phyloP scores from a whole-genome alignment of 2,888 invertebrate species.

The Drosophila crucigera region DNA sequence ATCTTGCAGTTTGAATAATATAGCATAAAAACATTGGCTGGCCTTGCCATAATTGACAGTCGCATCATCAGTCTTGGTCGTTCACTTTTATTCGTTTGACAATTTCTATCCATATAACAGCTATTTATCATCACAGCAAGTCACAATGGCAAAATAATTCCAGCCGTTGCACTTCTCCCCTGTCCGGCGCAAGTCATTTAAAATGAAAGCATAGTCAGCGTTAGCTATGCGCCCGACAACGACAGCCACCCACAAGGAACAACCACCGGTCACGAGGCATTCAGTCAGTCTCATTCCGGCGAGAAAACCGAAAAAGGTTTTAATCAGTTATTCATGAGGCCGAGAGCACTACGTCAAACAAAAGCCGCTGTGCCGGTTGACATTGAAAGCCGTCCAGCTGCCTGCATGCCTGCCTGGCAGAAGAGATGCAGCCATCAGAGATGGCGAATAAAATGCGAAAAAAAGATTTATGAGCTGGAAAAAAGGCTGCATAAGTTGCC shows the following conservation, averaged over 20 bases:
- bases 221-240: slow-evolving; percentile 3
- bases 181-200: slow-evolving; percentile 62
- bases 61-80: slow-evolving; percentile 46
- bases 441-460: slow-evolving; percentile 29
- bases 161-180: slow-evolving; percentile 43
- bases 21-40: slow-evolving; percentile 17
- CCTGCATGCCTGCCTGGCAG: background rate
- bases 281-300: slow-evolving; percentile 27
- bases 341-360: slow-evolving; percentile 74
- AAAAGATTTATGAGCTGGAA: slow-evolving; percentile 80
- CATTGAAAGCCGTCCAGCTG: slow-evolving; percentile 62
- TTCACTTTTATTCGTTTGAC: slow-evolving; percentile 39
- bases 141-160: slow-evolving; percentile 37
- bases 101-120: slow-evolving; percentile 45
- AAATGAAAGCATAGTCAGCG: slow-evolving; percentile 70
- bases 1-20: background rate
- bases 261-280: slow-evolving; percentile 16
- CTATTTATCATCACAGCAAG: slow-evolving; percentile 67
- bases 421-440: slow-evolving; percentile 10
- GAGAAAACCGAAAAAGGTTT: slow-evolving; percentile 68
- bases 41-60: slow-evolving; percentile 57
- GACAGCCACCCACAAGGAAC: background rate
- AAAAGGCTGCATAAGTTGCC: slow-evolving; percentile 56
- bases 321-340: slow-evolving; percentile 81
- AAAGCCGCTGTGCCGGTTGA: slow-evolving; percentile 75